These are phyloP conservation scores for Thymelicus sylvestris DNA, from an alignment of 2,888 invertebrate genomes.

Conservation along the genomic window DNA sequence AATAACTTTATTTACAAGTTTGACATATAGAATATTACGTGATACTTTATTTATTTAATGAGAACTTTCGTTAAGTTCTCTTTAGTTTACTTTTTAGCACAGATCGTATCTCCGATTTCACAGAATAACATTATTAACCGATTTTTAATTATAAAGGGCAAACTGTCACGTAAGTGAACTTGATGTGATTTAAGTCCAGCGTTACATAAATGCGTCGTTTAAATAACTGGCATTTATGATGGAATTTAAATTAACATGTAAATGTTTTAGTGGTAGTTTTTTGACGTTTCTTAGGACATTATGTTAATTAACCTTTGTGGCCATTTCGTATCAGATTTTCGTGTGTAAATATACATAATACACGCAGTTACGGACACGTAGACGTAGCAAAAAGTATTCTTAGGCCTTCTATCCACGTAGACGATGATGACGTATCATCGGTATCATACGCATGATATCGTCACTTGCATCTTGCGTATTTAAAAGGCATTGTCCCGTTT, in stretches of 20 bases:
- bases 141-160: conserved; percentile 18
- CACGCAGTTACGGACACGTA: too few relatives aligned
- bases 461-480: too few relatives aligned
- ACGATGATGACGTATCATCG: too few relatives aligned
- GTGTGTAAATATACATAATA: too few relatives aligned
- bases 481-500: too few relatives aligned
- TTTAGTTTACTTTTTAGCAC: not conserved
- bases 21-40: conserved; percentile 11
- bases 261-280: not conserved
- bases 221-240: conserved; percentile 7
- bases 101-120: conserved; percentile 12
- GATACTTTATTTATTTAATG: conserved; percentile 6
- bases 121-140: not conserved
- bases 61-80: too few relatives aligned
- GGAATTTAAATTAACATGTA: conserved; percentile 21
- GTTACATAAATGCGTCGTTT: conserved; percentile 9
- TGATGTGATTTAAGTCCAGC: not conserved
- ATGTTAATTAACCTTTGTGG: not conserved
- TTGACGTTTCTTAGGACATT: not conserved
- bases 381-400: too few relatives aligned
- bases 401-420: too few relatives aligned
- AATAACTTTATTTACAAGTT: conserved; percentile 5
- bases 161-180: conserved; percentile 3
- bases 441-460: too few relatives aligned
- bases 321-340: not conserved